These are phyloP conservation scores for Hippasteria phrygiana DNA, from an alignment of 53 echinoderm and acorn worm genomes.

Conservation along the genomic window DNA sequence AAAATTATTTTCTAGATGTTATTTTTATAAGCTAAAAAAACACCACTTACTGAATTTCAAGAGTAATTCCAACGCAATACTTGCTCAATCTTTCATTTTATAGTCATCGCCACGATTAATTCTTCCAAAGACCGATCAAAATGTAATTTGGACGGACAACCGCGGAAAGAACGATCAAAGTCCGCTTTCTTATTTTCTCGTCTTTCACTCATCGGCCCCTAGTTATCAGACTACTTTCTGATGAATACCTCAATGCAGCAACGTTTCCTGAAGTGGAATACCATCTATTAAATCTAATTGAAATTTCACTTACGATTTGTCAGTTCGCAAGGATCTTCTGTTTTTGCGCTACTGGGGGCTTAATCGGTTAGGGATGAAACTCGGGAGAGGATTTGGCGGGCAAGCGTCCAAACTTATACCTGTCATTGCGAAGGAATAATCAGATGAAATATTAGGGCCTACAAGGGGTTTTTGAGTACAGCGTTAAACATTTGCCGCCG, in stretches of 20 bases:
- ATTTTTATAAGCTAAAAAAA: no score
- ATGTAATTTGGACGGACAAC: background rate
- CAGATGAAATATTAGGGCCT: background rate
- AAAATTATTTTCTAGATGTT: no score
- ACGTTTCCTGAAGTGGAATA: no score
- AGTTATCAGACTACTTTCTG: background rate
- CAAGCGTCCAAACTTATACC: background rate
- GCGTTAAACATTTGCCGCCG: no score
- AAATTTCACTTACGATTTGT: background rate
- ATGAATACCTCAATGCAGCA: background rate
- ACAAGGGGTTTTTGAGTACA: background rate
- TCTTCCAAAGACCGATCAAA: no score
- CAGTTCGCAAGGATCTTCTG: background rate
- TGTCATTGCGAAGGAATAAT: background rate
- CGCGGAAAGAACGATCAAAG: background rate
- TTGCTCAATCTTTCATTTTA: no score
- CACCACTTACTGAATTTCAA: no score
- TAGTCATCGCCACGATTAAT: no score
- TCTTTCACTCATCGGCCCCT: background rate
- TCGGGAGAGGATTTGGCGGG: background rate
- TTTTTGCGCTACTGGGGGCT: background rate
- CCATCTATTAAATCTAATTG: constrained; percentile 20
- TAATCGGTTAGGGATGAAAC: background rate
- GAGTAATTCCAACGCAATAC: no score
- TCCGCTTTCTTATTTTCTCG: background rate